A percentile compares a stretch with the other conserved stretches of the same genome.
Conservation (phyloP, 2,888 invertebrate species). For the Xestia rhomboidea region DNA sequence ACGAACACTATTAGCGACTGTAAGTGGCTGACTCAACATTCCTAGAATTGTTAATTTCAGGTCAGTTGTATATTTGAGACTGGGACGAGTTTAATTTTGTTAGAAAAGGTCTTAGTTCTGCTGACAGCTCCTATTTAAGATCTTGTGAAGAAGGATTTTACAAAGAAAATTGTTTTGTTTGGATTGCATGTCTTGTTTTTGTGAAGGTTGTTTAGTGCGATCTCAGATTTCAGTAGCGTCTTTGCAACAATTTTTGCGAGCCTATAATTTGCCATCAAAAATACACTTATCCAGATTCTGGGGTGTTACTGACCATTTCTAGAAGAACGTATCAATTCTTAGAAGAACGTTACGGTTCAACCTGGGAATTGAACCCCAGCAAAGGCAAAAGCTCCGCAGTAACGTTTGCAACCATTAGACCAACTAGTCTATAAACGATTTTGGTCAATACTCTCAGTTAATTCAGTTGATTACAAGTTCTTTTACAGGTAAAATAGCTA, state of each 20-base stretch:
- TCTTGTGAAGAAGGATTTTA: background rate
- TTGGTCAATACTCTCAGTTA: background rate
- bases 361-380: background rate
- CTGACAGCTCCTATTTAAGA: constrained; percentile 19
- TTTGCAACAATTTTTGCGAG: background rate
- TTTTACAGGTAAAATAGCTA: background rate
- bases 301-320: too few species aligned
- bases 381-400: background rate
- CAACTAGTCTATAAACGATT: background rate
- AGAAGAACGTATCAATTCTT: background rate
- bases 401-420: background rate
- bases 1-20: constrained; percentile 51
- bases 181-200: background rate
- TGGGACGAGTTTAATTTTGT: constrained; percentile 21
- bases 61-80: constrained; percentile 52
- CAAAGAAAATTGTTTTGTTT: background rate
- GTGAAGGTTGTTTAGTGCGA: background rate
- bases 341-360: background rate
- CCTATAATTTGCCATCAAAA: background rate
- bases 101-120: constrained; percentile 13
- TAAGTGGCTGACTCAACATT: constrained; percentile 53
- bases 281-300: background rate
- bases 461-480: background rate
- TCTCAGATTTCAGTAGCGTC: background rate
- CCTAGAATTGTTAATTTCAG: constrained; percentile 47